phyloP scores from a whole-genome alignment of 2,888 invertebrate genomes.

The Reticulitermes lucifugus region DNA sequence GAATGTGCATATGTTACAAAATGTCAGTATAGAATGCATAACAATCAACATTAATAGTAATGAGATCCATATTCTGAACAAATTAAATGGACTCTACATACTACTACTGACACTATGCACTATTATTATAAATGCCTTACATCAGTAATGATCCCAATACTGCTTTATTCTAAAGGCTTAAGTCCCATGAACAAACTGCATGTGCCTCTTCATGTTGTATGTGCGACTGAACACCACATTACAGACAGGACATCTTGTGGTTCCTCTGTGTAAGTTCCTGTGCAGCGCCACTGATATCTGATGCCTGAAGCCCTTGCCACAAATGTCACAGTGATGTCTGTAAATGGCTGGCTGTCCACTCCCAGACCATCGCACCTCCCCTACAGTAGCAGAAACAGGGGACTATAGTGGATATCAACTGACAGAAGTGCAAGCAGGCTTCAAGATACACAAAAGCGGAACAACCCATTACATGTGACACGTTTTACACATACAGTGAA shows the following conservation, averaged over 20 bases:
- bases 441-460: not conserved
- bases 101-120: no score
- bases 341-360: slow-evolving; percentile 2
- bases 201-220: slow-evolving; percentile 56
- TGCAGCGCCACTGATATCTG: slow-evolving; percentile 73
- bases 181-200: slow-evolving; percentile 40
- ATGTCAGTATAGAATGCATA: no score
- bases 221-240: slow-evolving; percentile 70
- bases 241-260: slow-evolving; percentile 73
- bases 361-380: not conserved
- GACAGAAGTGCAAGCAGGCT: slow-evolving; percentile 24
- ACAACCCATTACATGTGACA: not conserved
- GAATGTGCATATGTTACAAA: no score
- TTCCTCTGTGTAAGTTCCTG: slow-evolving; percentile 72
- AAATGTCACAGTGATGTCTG: slow-evolving; percentile 56
- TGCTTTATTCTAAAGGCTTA: not conserved
- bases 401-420: not conserved
- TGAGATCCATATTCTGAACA: no score
- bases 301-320: slow-evolving; percentile 71
- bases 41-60: no score
- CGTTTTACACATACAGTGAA: no score
- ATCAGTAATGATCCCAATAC: slow-evolving; percentile 36
- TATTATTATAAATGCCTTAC: not conserved
- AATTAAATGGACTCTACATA: no score
- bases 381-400: slow-evolving; percentile 20